Conservation (phyloP, 2,888 invertebrate genomes). For the Agonopterix heracliana region DNA sequence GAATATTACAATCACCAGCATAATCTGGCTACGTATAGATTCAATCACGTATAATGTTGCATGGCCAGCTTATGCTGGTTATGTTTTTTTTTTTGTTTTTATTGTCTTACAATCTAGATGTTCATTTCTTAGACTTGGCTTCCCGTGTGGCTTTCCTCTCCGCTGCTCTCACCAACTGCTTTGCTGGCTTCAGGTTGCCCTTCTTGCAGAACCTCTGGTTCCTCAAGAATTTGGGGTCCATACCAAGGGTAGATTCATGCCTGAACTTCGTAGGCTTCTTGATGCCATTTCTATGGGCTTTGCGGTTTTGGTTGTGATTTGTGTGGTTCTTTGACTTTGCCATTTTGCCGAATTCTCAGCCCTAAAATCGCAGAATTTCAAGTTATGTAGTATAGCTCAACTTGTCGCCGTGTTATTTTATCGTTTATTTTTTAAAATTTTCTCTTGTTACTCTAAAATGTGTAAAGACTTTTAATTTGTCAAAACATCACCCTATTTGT, state of each 20-base stretch:
- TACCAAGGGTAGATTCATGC: constrained; percentile 95
- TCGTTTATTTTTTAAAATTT: too few species aligned
- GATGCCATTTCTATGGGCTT: constrained; percentile 98
- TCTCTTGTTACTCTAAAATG: too few species aligned
- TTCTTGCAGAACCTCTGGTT: constrained; percentile 97
- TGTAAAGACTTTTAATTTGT: too few species aligned
- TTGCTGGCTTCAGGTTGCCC: constrained; percentile 89
- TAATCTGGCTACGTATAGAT: too few species aligned
- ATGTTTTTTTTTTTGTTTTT: constrained; percentile 37
- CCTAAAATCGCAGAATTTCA: too few species aligned
- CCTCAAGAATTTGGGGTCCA: constrained; percentile 97
- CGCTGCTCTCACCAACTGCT: constrained; percentile 82
- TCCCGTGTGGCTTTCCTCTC: constrained; percentile 80
- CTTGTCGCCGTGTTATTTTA: too few species aligned
- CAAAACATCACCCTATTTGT: too few species aligned
- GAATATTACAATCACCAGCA: too few species aligned
- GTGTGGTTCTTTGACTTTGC: constrained; percentile 99
- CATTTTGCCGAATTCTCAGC: constrained; percentile 77
- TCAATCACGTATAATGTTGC: too few species aligned
- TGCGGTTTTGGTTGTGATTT: constrained; percentile 98
- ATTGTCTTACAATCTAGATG: constrained; percentile 57
- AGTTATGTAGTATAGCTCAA: too few species aligned
- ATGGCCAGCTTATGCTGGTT: too few species aligned
- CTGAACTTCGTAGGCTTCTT: constrained; percentile 92
- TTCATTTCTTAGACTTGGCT: constrained; percentile 78